phyloP scores from a whole-genome alignment of 2,113 vertebrate species.

The Alligator mississippiensis region DNA sequence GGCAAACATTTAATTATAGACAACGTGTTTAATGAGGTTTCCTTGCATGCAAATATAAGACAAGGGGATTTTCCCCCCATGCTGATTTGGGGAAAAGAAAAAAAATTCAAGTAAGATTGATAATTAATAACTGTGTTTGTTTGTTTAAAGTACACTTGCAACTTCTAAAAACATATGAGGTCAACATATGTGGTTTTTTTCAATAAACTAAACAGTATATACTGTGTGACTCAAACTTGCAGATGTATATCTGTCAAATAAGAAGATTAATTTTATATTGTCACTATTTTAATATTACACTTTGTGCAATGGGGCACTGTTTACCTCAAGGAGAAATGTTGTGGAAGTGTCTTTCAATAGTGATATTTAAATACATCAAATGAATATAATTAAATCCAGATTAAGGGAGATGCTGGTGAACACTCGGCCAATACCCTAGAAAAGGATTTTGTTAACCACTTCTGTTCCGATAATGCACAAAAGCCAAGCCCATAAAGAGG shows the following conservation, averaged over 20 bases:
- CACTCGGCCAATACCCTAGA: neutral
- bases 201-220: neutral
- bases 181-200: neutral
- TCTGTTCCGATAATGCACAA: slow-evolving; percentile 5
- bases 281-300: neutral
- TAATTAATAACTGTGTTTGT: neutral
- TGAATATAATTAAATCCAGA: neutral
- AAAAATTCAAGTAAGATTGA: no score
- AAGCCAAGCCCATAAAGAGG: neutral
- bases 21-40: no score
- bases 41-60: no score
- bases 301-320: neutral
- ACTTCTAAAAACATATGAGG: neutral
- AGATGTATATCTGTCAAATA: neutral
- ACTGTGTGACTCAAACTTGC: neutral
- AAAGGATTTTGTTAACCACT: neutral
- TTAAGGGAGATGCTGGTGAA: neutral
- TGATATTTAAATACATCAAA: slow-evolving; percentile 15
- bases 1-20: no score
- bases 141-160: neutral
- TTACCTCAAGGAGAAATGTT: slow-evolving; percentile 9
- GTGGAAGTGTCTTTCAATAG: neutral
- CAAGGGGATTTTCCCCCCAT: no score
- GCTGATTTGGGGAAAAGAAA: no score
- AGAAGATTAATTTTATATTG: neutral